A percentile compares a stretch with the other conserved stretches of the same genome.
Conservation (phyloP, 2,888 invertebrate genomes). For the Cantharis rufa region DNA sequence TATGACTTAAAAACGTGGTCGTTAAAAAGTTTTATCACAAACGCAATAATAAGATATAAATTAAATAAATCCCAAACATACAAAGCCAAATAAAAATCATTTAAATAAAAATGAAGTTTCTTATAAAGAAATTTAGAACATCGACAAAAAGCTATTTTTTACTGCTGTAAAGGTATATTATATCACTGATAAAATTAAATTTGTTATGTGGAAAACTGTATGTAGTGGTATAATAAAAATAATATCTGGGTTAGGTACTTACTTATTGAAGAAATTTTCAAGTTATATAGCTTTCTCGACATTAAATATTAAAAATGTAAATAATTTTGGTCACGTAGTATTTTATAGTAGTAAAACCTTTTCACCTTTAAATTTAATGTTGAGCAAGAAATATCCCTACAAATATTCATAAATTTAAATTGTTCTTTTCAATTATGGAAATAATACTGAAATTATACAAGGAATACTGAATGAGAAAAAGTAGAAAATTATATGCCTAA, state of each 20-base stretch:
- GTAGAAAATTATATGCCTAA: not conserved
- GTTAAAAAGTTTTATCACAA: not conserved
- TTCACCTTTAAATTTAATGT: not conserved
- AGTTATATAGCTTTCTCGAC: not conserved
- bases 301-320: not conserved
- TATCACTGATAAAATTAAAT: not conserved
- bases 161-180: too few relatives aligned
- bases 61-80: too few relatives aligned
- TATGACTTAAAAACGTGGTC: not conserved
- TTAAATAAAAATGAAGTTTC: not conserved
- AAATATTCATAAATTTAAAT: not conserved
- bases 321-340: not conserved
- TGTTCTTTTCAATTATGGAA: not conserved
- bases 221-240: not conserved
- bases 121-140: not conserved
- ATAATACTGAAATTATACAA: not conserved
- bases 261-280: not conserved
- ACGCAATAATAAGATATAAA: not conserved
- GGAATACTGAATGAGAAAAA: not conserved
- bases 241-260: not conserved
- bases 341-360: not conserved
- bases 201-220: not conserved
- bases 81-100: not conserved
- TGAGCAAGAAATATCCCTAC: not conserved
- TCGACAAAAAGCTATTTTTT: not conserved